Conservation (phyloP, 2,888 invertebrate species). For the Eutolmus rufibarbis region DNA sequence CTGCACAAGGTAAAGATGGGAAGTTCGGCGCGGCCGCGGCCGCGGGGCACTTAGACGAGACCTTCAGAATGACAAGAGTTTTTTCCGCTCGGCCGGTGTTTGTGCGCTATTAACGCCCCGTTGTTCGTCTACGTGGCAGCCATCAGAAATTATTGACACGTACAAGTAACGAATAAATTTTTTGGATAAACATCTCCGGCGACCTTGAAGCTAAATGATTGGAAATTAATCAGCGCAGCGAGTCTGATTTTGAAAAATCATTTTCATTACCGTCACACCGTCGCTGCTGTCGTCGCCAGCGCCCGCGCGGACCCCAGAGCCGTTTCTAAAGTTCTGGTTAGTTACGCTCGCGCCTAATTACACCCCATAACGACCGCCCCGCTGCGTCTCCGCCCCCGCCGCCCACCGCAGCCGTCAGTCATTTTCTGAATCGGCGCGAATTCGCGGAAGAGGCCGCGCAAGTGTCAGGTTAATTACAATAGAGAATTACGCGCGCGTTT, state of each 20-base stretch:
- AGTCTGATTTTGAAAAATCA: constrained; percentile 32
- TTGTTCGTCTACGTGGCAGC: background rate
- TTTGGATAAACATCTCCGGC: constrained; percentile 1
- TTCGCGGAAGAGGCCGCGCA: constrained; percentile 2
- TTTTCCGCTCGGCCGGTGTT: background rate
- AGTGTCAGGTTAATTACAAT: constrained; percentile 36
- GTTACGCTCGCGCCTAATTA: constrained; percentile 30
- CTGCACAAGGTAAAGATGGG: background rate
- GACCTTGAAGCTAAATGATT: constrained; percentile 28
- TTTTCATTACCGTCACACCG: constrained; percentile 13
- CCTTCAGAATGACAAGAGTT: constrained; percentile 20
- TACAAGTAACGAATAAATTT: constrained; percentile 27
- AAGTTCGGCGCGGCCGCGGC: background rate
- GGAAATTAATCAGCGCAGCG: constrained; percentile 23
- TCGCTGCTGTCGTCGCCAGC: background rate
- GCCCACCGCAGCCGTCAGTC: background rate
- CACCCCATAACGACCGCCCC: background rate
- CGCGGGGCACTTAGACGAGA: background rate
- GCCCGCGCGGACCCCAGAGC: background rate
- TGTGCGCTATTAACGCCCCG: background rate
- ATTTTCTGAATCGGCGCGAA: background rate
- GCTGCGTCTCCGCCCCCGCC: background rate
- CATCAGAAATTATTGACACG: constrained; percentile 33
- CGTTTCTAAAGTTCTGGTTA: constrained; percentile 22
- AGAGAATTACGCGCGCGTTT: constrained; percentile 12